Base-by-base conservation (phyloP, 2,113 vertebrate species). In the Meles meles region DNA sequence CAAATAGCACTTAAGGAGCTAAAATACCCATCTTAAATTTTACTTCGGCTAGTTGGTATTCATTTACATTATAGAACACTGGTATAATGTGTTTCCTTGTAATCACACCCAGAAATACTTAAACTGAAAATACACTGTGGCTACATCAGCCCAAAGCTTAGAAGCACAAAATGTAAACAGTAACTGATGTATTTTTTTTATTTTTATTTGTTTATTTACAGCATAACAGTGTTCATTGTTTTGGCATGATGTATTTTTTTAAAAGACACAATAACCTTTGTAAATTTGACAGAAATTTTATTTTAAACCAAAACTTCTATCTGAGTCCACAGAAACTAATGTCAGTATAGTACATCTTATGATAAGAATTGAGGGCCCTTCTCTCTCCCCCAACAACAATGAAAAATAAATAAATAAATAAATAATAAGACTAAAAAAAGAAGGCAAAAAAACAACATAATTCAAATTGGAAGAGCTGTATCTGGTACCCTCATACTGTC, bases 21-120 rank as follows among this genome's bases (percentile, higher is more conserved):
- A 55, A 93, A 96, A 97, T 61, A 49, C 4, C 31, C 25, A 39
- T 81, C 87, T 72, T 95, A 86, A 96, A 92, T 80, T 96, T 97
- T 86, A 92, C 44, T 83, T 89, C 3, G 21, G 44, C 31, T 74
- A 86, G 37, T 52, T 86, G 61, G 76, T 77, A 81, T 31, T 94
- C 85, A 93, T 93, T 97, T 86, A 87, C 17, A 67, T 87, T 98
- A 89, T 5, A 91, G 85, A 95, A 72, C 47, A 61, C 47, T 47
- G 6, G 44, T 39, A 65, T 65, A 93, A 96, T 96, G 59, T 63
- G 34, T 37, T 96, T 92, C 29, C 57, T 91, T 92, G 18, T 86
- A 89, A 97, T 97, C 37, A 93, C 39, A 76, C 12, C 59, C 82
- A 91, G 59, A 89, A 93, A 89, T 74, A 82, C 18, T 91, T 94